Conservation (phyloP, 2,888 invertebrate genomes). For the Brachyptera putata region DNA sequence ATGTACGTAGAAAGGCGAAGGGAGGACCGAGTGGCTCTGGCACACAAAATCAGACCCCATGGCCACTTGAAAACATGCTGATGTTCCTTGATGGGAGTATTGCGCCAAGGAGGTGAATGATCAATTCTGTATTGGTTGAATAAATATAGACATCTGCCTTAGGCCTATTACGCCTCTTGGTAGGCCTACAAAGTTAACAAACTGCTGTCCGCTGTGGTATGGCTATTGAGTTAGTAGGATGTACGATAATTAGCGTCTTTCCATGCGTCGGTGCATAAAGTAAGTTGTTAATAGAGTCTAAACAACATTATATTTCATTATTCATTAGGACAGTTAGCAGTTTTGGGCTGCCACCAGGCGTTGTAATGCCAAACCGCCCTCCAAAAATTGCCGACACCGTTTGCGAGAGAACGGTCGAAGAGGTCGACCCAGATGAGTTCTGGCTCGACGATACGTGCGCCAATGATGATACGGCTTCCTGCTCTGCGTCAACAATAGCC, state of each 20-base stretch:
- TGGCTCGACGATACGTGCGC: background rate
- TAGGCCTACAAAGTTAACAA: no score
- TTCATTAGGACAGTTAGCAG: background rate
- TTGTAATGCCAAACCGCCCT: background rate
- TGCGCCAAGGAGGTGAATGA: background rate
- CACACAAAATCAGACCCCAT: background rate
- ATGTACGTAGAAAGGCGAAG: background rate
- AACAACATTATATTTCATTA: background rate
- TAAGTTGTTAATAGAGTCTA: background rate
- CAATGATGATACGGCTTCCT: background rate
- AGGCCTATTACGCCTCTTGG: no score
- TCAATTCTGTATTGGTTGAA: no score
- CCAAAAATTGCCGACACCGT: background rate
- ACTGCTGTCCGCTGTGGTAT: no score
- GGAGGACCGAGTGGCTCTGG: background rate
- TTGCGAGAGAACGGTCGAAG: background rate
- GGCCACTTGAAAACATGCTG: background rate
- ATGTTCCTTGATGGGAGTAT: background rate
- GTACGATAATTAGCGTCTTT: background rate
- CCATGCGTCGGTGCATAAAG: background rate
- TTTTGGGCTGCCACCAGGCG: background rate
- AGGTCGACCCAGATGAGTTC: background rate
- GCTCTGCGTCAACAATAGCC: background rate
- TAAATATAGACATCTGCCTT: no score
- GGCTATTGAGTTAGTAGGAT: background rate